Percentiles rank a stretch among this genome's conserved stretches.
Conservation (phyloP, 2,888 invertebrate genomes). For the Dasypolia templi region DNA sequence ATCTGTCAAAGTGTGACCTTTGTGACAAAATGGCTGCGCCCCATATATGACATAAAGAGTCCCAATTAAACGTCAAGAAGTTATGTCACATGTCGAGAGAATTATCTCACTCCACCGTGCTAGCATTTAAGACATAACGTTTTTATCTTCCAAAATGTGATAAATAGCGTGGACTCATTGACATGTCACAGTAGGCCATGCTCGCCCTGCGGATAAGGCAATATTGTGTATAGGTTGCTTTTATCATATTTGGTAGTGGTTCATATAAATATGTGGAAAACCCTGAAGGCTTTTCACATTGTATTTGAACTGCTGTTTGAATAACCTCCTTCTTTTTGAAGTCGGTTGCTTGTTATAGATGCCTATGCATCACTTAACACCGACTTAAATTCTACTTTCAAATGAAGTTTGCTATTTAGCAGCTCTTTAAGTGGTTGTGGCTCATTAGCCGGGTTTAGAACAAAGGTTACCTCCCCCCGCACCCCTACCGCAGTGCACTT, state of each 20-base stretch:
- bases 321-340: background rate
- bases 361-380: background rate
- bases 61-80: too few relatives aligned
- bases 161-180: too few relatives aligned
- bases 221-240: background rate
- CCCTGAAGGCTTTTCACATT: background rate
- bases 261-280: background rate
- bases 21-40: too few relatives aligned
- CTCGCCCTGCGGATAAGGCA: too few relatives aligned
- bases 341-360: background rate
- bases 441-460: conserved; percentile 48
- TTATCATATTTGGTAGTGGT: background rate
- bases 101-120: too few relatives aligned
- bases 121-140: too few relatives aligned
- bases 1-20: too few relatives aligned
- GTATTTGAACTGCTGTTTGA: background rate
- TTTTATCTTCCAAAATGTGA: too few relatives aligned
- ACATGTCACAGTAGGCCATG: too few relatives aligned
- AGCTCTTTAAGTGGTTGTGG: conserved; percentile 28
- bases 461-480: conserved; percentile 24
- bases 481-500: conserved; percentile 7
- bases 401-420: conserved; percentile 20
- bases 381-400: conserved; percentile 10
- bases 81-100: too few relatives aligned
- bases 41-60: too few relatives aligned